Percentiles rank a stretch among this genome's conserved stretches.
Evolutionary conservation across 2,113 vertebrate species (phyloP).

Genomic region (Ptychochromis oligacanthus): DNA sequence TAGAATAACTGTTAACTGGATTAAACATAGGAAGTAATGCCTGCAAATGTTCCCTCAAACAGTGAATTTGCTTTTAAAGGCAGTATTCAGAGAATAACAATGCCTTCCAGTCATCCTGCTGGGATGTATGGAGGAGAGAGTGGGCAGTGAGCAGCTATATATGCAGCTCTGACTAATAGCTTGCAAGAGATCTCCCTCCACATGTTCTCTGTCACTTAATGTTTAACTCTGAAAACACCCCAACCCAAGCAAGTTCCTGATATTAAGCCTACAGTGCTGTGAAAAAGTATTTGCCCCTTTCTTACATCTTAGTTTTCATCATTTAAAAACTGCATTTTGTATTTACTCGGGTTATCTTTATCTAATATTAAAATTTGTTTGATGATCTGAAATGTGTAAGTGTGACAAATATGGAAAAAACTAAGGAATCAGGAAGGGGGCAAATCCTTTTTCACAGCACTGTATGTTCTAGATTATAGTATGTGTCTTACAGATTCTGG

Average conservation of each 20-base stretch:
- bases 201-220: constrained; percentile 24
- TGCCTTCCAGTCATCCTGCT: constrained; percentile 24
- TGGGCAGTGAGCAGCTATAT: constrained; percentile 59
- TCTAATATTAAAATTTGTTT: too few species aligned
- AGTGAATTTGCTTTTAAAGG: neutral
- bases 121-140: constrained; percentile 62
- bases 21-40: neutral
- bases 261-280: neutral
- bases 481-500: neutral
- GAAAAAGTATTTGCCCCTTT: too few species aligned
- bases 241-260: neutral
- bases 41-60: neutral
- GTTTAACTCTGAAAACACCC: neutral
- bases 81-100: constrained; percentile 3
- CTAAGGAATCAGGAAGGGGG: too few species aligned
- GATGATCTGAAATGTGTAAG: too few species aligned
- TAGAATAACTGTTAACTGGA: neutral
- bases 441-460: too few species aligned
- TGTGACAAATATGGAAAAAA: too few species aligned
- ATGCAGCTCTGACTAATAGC: constrained; percentile 65
- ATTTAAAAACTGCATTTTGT: too few species aligned
- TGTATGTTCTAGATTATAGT: neutral
- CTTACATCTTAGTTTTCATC: too few species aligned
- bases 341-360: too few species aligned
- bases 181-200: constrained; percentile 38